Base-by-base conservation (phyloP, 2,888 invertebrate genomes). In the Bellardia bayeri region DNA sequence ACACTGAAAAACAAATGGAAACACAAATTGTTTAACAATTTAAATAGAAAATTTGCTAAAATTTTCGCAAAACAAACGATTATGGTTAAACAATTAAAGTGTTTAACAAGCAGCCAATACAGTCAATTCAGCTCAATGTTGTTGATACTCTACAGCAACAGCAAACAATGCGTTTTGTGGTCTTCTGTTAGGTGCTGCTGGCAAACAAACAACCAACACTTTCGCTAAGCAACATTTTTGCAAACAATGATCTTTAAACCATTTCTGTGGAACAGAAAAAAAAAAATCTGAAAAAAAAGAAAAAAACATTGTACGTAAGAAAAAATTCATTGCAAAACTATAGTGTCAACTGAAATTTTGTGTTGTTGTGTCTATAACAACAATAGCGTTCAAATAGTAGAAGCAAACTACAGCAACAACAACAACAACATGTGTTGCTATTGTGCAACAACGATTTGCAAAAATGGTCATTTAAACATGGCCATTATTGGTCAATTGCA, bases 371-470 rank as follows among this genome's bases (percentile, higher is more conserved):
- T 49, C 56, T 23, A 63, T 4, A 78, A 37, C 56, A 83, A 83
- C 78, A 71, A 83, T 56, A 71, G 45, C 33, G 11, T 63, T 64
- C 33, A 56, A 23, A n/a, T 68, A 42, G 6, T 16, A 45, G 45
- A 45, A 45, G 45, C 11, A 13, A 11, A 11, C 1, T 16, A 45
- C 42, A 56, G 30, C 23, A 51, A 30, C 9, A 58, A 54, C 14
- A 11, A n/a, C 8, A 40, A 42, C 40, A 83, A 76, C 79, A 72
- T 61, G 75, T 23, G 16, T 69, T 74, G 72, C 82, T 89, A 89
- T 89, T 92, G 91, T 91, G 92, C 92, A 92, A 91, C 91, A 92
- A 91, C 91, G 90, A 92, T 92, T 92, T 92, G 91, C 91, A 90
- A 90, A 92, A 91, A 91, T 92, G 91, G 90, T 89, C 90, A 88